Evolutionary conservation across 92 coral and sea anemone species (phyloP), one percentile per base, ranked within the genome.

Genomic region (Hydrozoanthus gracilis): DNA sequence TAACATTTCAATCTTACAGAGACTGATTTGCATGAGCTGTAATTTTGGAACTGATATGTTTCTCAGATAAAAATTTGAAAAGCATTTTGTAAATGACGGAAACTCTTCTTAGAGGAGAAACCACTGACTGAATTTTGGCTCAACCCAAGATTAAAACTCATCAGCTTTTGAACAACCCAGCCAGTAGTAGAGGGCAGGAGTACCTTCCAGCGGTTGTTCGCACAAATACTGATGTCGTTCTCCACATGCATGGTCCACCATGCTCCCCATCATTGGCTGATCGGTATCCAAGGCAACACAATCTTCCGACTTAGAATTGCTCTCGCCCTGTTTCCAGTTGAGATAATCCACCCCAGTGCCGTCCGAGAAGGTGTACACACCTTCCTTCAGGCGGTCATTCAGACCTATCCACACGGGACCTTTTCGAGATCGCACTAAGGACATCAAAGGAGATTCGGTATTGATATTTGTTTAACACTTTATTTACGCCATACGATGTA

Each of bases 341-440:
- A 91, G 71, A 61, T 93, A 92, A 20, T 94, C 98, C 14, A 94
- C 91, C 15, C 93, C 91, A 4, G 94, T 83, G 10, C 98, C 98
- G 49, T 94, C 98, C 4, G 92, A 83, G 86, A 90, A 91, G 8
- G 92, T 91, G 68, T 92, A 94, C 0, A 82, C 84, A 46, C 98
- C 93, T 56, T 92, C 93, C 4, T 84, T 89, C 45, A 89, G 77
- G 80, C 95, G 86, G 84, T 94, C 95, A 74, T 94, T 94, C 8
- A 94, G 79, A 18, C 98, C 98, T 13, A 87, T 92, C 98, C 98
- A 94, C 6, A 91, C 83, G 12, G 87, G 87, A 3, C 91, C 95
- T 61, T 90, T 90, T 79, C 69, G 76, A 10, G 20, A 27, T 65
- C 49, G 47, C 44, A 80, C 85, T 80, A 46, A 20, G 17, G 64